Evolutionary conservation across 2,888 invertebrate species (phyloP).

Genomic region (Pammene aurita): DNA sequence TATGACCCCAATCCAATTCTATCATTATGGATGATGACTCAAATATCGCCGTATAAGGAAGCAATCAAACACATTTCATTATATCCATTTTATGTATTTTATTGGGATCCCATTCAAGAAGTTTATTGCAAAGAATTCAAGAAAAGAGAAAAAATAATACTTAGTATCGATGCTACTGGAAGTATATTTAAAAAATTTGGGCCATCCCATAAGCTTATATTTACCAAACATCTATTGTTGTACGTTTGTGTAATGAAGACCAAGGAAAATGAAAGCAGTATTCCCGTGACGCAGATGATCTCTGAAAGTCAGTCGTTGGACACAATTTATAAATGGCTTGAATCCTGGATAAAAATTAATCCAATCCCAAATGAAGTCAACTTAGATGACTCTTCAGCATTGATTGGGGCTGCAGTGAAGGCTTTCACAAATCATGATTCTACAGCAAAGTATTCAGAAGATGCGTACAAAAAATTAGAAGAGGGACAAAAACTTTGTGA

Average conservation of each 20-base stretch:
- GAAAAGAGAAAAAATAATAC: not conserved
- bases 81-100: not conserved
- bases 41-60: not conserved
- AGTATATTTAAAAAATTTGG: not conserved
- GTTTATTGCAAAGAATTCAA: not conserved
- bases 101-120: not conserved
- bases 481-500: not conserved
- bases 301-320: not conserved
- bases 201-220: not conserved
- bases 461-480: not conserved
- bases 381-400: not conserved
- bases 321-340: not conserved
- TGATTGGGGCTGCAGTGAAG: not conserved
- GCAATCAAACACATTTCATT: not conserved
- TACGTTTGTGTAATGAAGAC: not conserved
- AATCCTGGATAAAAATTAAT: not conserved
- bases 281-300: not conserved
- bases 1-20: not conserved
- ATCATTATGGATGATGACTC: not conserved
- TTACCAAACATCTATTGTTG: not conserved
- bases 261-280: not conserved
- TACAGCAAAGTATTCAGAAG: not conserved
- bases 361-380: not conserved
- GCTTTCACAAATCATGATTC: not conserved
- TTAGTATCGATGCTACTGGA: slow-evolving; percentile 3